These are phyloP conservation scores for Oscheius sp. DNA, from an alignment of 2,888 invertebrate genomes.

Conservation along the genomic window DNA sequence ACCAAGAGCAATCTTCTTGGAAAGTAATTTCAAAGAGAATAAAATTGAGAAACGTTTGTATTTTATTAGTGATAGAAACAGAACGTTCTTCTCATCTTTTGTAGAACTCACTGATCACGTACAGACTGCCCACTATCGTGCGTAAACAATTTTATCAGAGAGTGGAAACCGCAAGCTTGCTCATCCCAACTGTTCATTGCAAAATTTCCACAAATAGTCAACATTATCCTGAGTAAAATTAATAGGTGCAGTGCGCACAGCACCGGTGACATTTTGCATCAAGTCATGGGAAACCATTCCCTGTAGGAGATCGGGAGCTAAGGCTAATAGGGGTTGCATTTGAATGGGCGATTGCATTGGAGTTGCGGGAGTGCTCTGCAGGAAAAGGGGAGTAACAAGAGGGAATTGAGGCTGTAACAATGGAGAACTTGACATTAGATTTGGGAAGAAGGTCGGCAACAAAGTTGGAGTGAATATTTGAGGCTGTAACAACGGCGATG, in stretches of 20 bases:
- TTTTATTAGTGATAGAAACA: too few species aligned
- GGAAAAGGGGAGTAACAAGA: not conserved
- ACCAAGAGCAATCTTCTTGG: not conserved
- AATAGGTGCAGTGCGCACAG: not conserved
- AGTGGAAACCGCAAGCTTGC: not conserved
- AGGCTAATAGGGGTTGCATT: not conserved
- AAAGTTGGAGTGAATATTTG: too few species aligned
- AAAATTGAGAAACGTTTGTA: too few species aligned
- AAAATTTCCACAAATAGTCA: conserved; percentile 8
- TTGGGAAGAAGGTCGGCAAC: too few species aligned
- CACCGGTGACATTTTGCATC: not conserved
- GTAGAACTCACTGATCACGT: too few species aligned
- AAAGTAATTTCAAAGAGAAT: not conserved
- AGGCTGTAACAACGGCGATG: not conserved
- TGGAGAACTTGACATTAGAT: not conserved
- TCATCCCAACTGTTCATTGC: conserved; percentile 20
- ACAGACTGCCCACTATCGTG: too few species aligned
- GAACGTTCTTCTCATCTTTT: too few species aligned
- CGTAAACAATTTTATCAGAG: not conserved
- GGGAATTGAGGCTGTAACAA: not conserved
- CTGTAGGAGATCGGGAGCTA: not conserved
- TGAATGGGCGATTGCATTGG: not conserved
- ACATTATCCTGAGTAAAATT: conserved; percentile 9
- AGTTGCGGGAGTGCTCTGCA: not conserved
- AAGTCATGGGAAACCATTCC: not conserved